Base-by-base conservation (phyloP, 2,113 vertebrate species). In the Potamarius usumacintae region DNA sequence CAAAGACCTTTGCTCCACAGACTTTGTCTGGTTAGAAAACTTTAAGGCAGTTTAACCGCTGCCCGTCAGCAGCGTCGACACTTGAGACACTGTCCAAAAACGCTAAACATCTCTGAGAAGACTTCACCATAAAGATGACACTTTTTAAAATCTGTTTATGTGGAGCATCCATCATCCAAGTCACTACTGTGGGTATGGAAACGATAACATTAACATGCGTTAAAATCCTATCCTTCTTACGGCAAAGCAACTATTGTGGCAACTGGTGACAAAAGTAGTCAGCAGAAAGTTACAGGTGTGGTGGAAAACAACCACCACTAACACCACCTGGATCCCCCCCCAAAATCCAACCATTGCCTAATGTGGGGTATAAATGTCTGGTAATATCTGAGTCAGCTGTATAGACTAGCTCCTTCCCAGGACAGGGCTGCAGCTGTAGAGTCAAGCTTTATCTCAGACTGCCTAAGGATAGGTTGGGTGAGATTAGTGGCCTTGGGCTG, bases 401-500 rank as follows among this genome's bases (percentile, higher is more conserved):
- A 87, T 71, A 72, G 78, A 58, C 77, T 60, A 58, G 50, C 58
- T 60, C 67, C 81, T 85, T 85, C 83, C 83, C 87, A 71, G 22
- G 85, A 69, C 63, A 20, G 53, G 22, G 30, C 76, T 87, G 83
- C 67, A 89, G 79, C 60, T 82, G 82, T 76, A 76, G 30, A 63
- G 83, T 78, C n/a, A 87, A 53, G 42, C 62, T 72, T 84, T 85
- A 58, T 55, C 77, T 58, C 72, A 58, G 9, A n/a, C 20, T 77
- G 80, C 69, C 25, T 77, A 87, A 60, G 60, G 69, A 86, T 80
- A 87, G 82, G 87, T 87, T 30, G 22, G 25, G 42, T 65, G 72
- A 76, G 82, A 85, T 89, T 89, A 77, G 81, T 72, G 89, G 83
- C 89, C 89, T 87, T 90, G 91, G 80, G 77, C 74, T 84, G 57